Percentiles rank a stretch among this genome's conserved stretches.
These are phyloP conservation scores for Leptoclinus maculatus DNA, from an alignment of 2,797 vertebrate species.

Conservation along the genomic window DNA sequence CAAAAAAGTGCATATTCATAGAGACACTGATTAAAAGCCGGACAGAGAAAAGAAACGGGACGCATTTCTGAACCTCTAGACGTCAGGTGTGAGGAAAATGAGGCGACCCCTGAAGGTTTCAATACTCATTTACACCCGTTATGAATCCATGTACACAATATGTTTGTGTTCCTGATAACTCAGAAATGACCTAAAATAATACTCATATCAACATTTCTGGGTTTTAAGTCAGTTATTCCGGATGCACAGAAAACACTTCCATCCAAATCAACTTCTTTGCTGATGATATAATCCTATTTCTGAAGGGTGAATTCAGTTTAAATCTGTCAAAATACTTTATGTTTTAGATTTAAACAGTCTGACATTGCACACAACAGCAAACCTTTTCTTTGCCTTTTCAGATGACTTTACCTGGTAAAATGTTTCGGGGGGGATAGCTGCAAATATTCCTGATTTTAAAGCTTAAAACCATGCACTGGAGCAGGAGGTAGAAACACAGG, in stretches of 20 bases:
- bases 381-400: not conserved
- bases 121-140: not conserved
- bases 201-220: not conserved
- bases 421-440: not conserved
- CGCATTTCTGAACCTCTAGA: slow-evolving; percentile 8
- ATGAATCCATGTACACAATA: not conserved
- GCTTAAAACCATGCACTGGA: slow-evolving; percentile 12
- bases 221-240: not conserved
- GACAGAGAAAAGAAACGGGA: slow-evolving; percentile 3
- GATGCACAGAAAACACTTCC: not conserved
- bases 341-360: slow-evolving; percentile 8
- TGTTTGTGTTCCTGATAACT: not conserved
- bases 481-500: slow-evolving; percentile 57
- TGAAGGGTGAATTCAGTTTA: not conserved
- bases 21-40: slow-evolving; percentile 33
- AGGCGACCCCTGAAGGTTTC: not conserved
- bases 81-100: not conserved
- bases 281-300: not conserved
- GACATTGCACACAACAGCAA: not conserved
- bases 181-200: not conserved
- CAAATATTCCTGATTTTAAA: slow-evolving; percentile 1
- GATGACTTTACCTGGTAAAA: not conserved
- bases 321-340: not conserved
- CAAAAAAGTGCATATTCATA: slow-evolving; percentile 73
- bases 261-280: not conserved